Evolutionary conservation across 35 echinoderm and acorn worm genomes (phyloP).

Genomic region (Amphiura filiformis): DNA sequence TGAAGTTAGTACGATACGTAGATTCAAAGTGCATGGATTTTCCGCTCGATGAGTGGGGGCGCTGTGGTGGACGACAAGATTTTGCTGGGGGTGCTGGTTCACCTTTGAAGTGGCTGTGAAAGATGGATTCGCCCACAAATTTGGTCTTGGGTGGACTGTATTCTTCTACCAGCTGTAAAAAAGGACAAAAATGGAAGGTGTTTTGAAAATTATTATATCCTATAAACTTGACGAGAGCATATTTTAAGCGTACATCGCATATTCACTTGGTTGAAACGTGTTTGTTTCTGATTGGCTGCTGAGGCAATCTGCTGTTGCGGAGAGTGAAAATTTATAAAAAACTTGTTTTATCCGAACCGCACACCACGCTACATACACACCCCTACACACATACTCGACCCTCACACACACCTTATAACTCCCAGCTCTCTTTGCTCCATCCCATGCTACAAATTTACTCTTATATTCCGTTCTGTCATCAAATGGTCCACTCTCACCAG

Average conservation of each 20-base stretch:
- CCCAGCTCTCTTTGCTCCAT: constrained; percentile 51
- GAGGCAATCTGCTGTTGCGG: too few species aligned
- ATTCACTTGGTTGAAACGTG: too few species aligned
- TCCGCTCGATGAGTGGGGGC: constrained; percentile 64
- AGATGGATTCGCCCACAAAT: constrained; percentile 68
- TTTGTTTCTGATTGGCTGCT: too few species aligned
- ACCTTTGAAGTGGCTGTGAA: constrained; percentile 69
- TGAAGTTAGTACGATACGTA: constrained; percentile 33
- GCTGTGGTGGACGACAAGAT: constrained; percentile 49
- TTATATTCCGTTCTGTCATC: constrained; percentile 64
- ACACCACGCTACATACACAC: too few species aligned
- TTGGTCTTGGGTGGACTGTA: constrained; percentile 65
- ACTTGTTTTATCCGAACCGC: too few species aligned
- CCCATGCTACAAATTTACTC: constrained; percentile 67
- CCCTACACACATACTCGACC: too few species aligned
- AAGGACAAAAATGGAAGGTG: neutral
- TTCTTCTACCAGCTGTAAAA: constrained; percentile 50
- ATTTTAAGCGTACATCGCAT: too few species aligned
- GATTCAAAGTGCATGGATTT: constrained; percentile 28
- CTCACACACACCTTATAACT: constrained; percentile 95
- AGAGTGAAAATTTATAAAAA: too few species aligned
- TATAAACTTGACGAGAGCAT: too few species aligned
- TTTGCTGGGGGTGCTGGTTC: constrained; percentile 56
- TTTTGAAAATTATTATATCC: neutral
- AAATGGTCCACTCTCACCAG: constrained; percentile 54